Base-by-base conservation (phyloP, 35 echinoderm and acorn worm genomes). In the Lytechinus variegatus region DNA sequence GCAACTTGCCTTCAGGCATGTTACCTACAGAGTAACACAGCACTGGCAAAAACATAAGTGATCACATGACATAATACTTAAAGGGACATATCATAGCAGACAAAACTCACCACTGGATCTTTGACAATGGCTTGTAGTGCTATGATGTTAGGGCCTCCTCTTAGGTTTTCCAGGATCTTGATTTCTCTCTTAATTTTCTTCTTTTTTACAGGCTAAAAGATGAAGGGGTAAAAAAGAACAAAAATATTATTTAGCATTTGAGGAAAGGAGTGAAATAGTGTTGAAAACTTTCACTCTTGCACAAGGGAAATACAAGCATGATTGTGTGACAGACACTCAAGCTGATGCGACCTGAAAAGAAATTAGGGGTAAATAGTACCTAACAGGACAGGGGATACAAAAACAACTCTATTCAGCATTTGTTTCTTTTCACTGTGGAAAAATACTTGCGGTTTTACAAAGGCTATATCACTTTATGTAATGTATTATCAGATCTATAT, bases 131-230 rank as follows among this genome's bases (percentile, higher is more conserved):
- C 98, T 95, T 98, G 97, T 95, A 99, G 94, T 95, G 95, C 95
- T 87, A 99, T 99, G 21, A 98, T 97, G 87, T 98, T 99, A 87
- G 98, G 96, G 86, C 97, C 98, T 24, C 97, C 98, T 96, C 97
- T 94, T 95, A 98, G 97, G 92, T 99, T 99, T 94, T 98, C 98
- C 95, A 99, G 94, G 60, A 99, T 99, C 94, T 99, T 98, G 27
- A 99, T 99, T 96, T 99, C 98, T 95, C 98, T 96, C 96, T 99
- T 99, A 87, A 98, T 99, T 92, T 99, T 99, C 96, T 99, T 99
- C 96, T 99, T 99, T 95, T 99, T 99, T 12, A 99, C 98, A 71
- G 98, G 98, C 98, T 98, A 94, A 13, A 79, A 79, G 4, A 79
- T 8, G n/a, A 79, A 24, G 61, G 24, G 16, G 16, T 44, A 56